A percentile compares a stretch with the other conserved stretches of the same genome.
These are phyloP conservation scores for Scrobipalpa costella DNA, from an alignment of 2,888 invertebrate species.

Conservation along the genomic window DNA sequence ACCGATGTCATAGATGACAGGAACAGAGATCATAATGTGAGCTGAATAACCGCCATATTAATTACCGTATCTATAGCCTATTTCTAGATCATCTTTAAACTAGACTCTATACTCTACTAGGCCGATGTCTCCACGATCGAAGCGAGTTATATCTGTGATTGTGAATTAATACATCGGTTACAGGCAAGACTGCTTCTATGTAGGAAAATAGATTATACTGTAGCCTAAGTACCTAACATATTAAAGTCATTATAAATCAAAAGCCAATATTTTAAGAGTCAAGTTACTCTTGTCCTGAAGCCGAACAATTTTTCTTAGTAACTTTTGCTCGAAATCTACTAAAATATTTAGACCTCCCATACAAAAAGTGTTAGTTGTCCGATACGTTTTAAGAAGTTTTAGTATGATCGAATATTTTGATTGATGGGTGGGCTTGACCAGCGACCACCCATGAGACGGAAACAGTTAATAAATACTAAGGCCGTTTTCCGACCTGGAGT, in stretches of 20 bases:
- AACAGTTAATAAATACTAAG: neutral
- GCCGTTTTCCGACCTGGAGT: neutral
- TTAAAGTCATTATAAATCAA: too few relatives aligned
- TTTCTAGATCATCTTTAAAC: too few relatives aligned
- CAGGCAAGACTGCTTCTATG: slow-evolving; percentile 33
- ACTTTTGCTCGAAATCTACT: too few relatives aligned
- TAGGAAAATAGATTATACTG: neutral
- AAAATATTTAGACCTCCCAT: too few relatives aligned
- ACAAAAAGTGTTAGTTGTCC: too few relatives aligned
- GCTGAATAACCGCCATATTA: neutral
- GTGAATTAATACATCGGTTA: slow-evolving; percentile 60
- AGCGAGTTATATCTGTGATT: slow-evolving; percentile 53
- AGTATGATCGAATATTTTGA: too few relatives aligned
- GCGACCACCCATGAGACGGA: neutral
- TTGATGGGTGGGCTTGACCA: neutral
- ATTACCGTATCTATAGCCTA: neutral
- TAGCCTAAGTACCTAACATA: neutral
- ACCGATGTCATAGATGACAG: too few relatives aligned
- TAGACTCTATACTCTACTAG: neutral
- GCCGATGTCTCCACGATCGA: neutral
- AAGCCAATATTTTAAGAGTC: too few relatives aligned
- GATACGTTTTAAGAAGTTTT: too few relatives aligned
- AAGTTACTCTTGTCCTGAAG: too few relatives aligned
- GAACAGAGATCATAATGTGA: neutral
- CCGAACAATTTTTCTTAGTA: too few relatives aligned